Percentiles rank a stretch among this genome's conserved stretches.
These are phyloP conservation scores for Malaclemys terrapin DNA, from an alignment of 2,113 vertebrate species.

Conservation along the genomic window DNA sequence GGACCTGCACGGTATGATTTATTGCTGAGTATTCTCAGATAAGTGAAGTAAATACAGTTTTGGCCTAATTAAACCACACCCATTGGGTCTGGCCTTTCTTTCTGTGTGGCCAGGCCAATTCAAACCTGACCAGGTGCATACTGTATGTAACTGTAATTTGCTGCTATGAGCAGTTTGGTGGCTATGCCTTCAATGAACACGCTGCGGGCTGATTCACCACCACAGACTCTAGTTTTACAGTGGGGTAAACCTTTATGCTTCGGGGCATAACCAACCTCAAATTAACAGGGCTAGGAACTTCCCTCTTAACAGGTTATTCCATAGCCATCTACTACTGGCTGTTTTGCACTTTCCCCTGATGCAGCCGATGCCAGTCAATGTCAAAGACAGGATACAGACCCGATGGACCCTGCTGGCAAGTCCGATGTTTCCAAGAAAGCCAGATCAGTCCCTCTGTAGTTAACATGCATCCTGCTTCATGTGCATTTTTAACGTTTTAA, in stretches of 20 bases:
- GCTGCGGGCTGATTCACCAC: neutral
- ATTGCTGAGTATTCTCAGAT: too few species aligned
- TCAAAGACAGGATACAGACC: neutral
- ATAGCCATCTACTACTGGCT: too few species aligned
- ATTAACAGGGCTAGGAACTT: neutral
- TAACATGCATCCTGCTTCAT: neutral
- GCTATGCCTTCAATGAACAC: neutral
- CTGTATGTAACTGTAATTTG: neutral
- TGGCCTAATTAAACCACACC: too few species aligned
- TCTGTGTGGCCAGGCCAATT: neutral
- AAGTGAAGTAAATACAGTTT: too few species aligned
- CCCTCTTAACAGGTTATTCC: too few species aligned
- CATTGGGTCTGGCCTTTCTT: too few species aligned
- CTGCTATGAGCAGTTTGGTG: neutral
- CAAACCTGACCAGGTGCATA: neutral
- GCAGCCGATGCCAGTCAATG: neutral
- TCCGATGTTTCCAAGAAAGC: neutral
- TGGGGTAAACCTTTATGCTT: neutral
- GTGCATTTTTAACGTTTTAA: neutral
- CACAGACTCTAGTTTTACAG: neutral
- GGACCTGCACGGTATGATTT: too few species aligned
- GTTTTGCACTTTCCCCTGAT: neutral
- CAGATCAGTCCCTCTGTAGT: neutral
- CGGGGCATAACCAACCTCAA: neutral
- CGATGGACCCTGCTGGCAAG: neutral